Conservation (phyloP, 1,140 invertebrate species). For the Oryctes rhinoceros region DNA sequence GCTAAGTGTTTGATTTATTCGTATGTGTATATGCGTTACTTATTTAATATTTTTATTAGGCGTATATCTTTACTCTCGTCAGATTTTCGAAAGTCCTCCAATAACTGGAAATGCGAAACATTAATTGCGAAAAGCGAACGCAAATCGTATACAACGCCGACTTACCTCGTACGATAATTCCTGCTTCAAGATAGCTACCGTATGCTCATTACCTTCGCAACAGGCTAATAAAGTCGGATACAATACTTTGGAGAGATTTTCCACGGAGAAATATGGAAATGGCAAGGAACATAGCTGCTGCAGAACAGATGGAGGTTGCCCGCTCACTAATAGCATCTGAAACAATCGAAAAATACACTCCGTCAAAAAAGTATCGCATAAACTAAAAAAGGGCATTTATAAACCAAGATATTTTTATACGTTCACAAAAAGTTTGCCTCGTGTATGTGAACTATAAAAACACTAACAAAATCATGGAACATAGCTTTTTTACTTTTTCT, state of each 20-base stretch:
- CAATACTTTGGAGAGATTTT: slow-evolving; percentile 75
- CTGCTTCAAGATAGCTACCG: slow-evolving; percentile 76
- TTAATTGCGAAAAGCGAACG: not conserved
- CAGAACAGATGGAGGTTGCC: slow-evolving; percentile 82
- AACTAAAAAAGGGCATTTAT: too few relatives aligned
- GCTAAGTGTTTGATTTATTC: slow-evolving; percentile 12
- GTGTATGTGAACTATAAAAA: too few relatives aligned
- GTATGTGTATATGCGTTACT: not conserved
- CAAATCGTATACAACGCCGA: not conserved
- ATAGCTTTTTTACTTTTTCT: too few relatives aligned
- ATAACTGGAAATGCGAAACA: slow-evolving; percentile 63
- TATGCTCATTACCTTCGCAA: slow-evolving; percentile 75
- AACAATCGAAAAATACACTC: slow-evolving; percentile 51
- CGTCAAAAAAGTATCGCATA: too few relatives aligned
- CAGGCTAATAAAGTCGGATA: slow-evolving; percentile 89
- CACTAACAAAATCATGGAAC: too few relatives aligned
- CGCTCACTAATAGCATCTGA: slow-evolving; percentile 81
- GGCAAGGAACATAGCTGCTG: slow-evolving; percentile 90
- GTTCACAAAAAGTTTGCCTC: too few relatives aligned
- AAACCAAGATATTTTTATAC: too few relatives aligned
- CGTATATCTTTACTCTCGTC: slow-evolving; percentile 68
- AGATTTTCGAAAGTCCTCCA: slow-evolving; percentile 73
- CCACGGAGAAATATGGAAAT: slow-evolving; percentile 88
- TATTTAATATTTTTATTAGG: slow-evolving; percentile 61
- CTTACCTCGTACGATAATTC: slow-evolving; percentile 82